Evolutionary conservation across 1,140 invertebrate genomes (phyloP).

Genomic region (Pachyrhynchus sulphureomaculatus): DNA sequence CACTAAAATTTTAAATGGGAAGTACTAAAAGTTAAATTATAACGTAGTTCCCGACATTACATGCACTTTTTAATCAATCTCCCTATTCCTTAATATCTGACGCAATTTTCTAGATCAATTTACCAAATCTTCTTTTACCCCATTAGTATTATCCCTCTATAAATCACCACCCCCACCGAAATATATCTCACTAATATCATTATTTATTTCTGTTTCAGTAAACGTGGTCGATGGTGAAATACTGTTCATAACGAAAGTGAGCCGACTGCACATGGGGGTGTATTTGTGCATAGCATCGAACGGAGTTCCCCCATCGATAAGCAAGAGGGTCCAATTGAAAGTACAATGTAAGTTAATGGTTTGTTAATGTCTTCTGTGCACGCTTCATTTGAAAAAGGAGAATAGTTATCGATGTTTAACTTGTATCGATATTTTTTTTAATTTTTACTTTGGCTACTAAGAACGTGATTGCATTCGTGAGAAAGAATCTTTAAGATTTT

Average conservation of each 20-base stretch:
- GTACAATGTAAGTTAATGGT: constrained; percentile 80
- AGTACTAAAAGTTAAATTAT: too few species aligned
- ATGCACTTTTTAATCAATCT: too few species aligned
- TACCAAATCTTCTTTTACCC: constrained; percentile 1
- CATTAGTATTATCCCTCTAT: constrained; percentile 1
- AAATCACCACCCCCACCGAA: constrained; percentile 11
- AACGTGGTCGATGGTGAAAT: constrained; percentile 84
- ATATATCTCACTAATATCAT: constrained; percentile 18
- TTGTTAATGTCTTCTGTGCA: neutral
- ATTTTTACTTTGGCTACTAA: too few species aligned
- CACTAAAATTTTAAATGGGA: too few species aligned
- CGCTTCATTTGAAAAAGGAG: neutral
- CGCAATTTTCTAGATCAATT: too few species aligned
- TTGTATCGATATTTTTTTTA: neutral
- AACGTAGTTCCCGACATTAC: too few species aligned
- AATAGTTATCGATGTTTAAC: neutral
- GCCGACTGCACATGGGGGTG: constrained; percentile 86
- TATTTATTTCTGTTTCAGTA: constrained; percentile 59
- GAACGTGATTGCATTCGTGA: neutral
- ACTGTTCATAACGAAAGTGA: constrained; percentile 83
- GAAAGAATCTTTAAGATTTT: too few species aligned
- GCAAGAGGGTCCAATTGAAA: constrained; percentile 77
- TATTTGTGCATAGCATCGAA: constrained; percentile 87
- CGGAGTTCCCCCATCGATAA: constrained; percentile 84
- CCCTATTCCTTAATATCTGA: too few species aligned